Evolutionary conservation across 2,888 invertebrate species (phyloP), one percentile per base, ranked within the genome.

Genomic region (Embidobia sp.): DNA sequence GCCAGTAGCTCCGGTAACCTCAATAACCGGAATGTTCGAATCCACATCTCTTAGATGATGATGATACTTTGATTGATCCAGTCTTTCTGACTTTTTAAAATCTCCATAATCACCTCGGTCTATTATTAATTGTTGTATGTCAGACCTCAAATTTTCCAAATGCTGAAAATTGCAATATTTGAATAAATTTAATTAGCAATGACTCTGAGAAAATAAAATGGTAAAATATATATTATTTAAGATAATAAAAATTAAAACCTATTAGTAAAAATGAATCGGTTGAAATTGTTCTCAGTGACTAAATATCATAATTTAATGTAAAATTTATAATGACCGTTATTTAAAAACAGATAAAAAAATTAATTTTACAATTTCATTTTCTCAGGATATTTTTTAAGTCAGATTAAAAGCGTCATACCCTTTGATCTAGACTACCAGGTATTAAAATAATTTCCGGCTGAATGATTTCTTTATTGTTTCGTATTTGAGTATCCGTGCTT

Each of bases 401-500:
- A n/a, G n/a, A n/a, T n/a, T n/a, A n/a, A n/a, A n/a, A n/a, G n/a
- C n/a, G n/a, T 44, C 7, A 10, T 64, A 75, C 78, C 63, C 67
- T 78, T 13, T 66, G 72, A 64, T 79, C 79, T n/a, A 78, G 74
- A 22, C 72, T 80, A 18, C 69, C 76, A 3, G 81, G 80, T 19
- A 82, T 80, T 3, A 80, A 48, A 16, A 80, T 81, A 1, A 85
- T 69, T 35, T 88, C 88, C 6, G 89, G 67, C 48, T 83, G 81
- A 10, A 88, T 74, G 35, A 88, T 83, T 61, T 87, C 88, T 6
- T 79, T 81, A 18, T 77, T 79, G 0, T 55, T 40, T 35, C 85
- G 80, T 11, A 85, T 81, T 35, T 86, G 86, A 0, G 85, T 83
- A n/a, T 87, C 88, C 79, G 86, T 81, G 49, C 84, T 85, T 4